Conservation (phyloP, 1,140 invertebrate species). For the Solenopsis invicta region DNA sequence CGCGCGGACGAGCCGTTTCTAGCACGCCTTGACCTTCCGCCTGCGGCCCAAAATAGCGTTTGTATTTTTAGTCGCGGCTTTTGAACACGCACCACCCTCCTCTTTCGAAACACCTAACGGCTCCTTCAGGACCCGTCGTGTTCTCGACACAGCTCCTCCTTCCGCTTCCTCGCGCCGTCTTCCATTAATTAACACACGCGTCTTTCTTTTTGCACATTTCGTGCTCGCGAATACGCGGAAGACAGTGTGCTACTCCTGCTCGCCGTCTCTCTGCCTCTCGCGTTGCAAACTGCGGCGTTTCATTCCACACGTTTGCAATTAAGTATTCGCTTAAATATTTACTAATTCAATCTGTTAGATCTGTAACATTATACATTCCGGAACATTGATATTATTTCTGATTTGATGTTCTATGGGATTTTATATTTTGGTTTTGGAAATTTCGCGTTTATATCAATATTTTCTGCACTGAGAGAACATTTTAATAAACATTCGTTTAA, state of each 20-base stretch:
- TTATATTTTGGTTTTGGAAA: not conserved
- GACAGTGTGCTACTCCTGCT: not conserved
- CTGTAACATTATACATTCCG: not conserved
- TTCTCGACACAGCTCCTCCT: constrained; percentile 31
- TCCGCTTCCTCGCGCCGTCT: constrained; percentile 44
- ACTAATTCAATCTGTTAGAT: not conserved
- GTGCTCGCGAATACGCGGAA: constrained; percentile 14
- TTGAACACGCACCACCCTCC: constrained; percentile 61
- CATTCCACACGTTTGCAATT: not conserved
- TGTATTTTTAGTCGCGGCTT: constrained; percentile 80
- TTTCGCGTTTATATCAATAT: not conserved
- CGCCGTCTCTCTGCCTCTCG: not conserved
- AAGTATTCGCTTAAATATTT: constrained; percentile 1
- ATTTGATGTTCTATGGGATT: not conserved
- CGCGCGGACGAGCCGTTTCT: constrained; percentile 68
- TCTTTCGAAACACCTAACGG: constrained; percentile 47
- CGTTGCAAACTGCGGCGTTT: not conserved
- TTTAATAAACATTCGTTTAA: too few species aligned
- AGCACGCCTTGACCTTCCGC: constrained; percentile 81
- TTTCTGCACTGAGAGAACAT: not conserved
- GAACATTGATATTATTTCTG: not conserved
- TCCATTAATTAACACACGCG: constrained; percentile 47
- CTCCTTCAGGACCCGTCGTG: constrained; percentile 36
- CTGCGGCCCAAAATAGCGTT: constrained; percentile 78
- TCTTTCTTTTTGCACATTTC: constrained; percentile 45